Evolutionary conservation across 2,797 vertebrate genomes (phyloP), one percentile per base, ranked within the genome.

Genomic region (Sebastes aleutianus): DNA sequence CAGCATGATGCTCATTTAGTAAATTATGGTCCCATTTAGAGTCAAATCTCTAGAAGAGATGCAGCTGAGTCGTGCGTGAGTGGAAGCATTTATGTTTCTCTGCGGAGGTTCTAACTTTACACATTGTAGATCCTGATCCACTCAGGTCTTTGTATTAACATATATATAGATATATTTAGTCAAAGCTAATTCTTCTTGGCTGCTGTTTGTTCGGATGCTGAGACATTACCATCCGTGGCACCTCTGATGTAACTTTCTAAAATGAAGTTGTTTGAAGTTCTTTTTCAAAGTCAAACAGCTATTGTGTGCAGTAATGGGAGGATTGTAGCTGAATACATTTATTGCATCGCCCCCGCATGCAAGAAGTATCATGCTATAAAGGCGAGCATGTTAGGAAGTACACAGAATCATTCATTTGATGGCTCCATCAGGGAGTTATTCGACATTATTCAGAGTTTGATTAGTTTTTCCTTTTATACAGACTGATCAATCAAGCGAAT

Each of bases 401-500:
- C 76, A 85, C 58, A 86, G 78, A 83, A 68, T 78, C 65, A 89
- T 88, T 85, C 79, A 82, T 87, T 80, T 71, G 68, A 83, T 69
- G 70, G 61, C 67, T 81, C 71, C 88, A 83, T 83, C 71, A 36
- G 76, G 79, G 79, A 88, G 71, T 79, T 79, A 75, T 80, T 85
- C 57, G 29, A 80, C 72, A 86, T 93, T 85, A 86, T 85, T 89
- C 89, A 72, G 50, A 66, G 76, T 87, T 89, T 90, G 86, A 91
- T 92, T 89, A 73, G 82, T 87, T 87, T 84, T 82, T 70, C 70
- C 76, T 88, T 89, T 89, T 63, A 83, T 85, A 83, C 79, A 80
- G 74, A 90, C 84, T 76, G 87, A 92, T 93, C 90, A 91, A 89
- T 92, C 89, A 88, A 82, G 67, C 66, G 70, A 80, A 89, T 85